Evolutionary conservation across 2,113 vertebrate species (phyloP), one percentile per base, ranked within the genome.

Genomic region (Hypanus sabinus): DNA sequence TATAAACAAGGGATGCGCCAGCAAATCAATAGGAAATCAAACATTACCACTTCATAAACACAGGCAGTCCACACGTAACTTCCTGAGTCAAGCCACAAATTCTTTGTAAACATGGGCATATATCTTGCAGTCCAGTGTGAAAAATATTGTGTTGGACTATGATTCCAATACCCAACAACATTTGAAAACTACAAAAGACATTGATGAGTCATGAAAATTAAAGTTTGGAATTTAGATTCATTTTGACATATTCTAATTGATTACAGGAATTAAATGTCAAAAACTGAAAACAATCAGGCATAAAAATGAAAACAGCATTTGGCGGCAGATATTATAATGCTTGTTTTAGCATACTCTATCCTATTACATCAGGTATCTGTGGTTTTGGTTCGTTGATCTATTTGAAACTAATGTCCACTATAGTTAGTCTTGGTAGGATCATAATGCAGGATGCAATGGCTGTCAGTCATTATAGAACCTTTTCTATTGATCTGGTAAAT

Each of bases 1-100:
- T 71, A 93, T 93, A 46, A 93, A 93, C 91, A 73, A 38, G 91
- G 70, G 68, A 73, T 38, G 36, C 91, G 38, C 68, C 68, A 73
- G 70, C 33, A 93, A 65, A 93, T 38, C 24, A 68, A 73, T 30
- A 16, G 36, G 36, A 93, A 93, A 73, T 71, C 91, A 93, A 73
- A 73, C 68, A 55, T 36, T 73, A 65, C 22, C 36, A 71, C 22
- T 71, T 46, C 62, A 73, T 93, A 36, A 93, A 93, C 65, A 73
- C 33, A 20, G 36, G 70, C 65, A 71, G 65, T 22, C n/a, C 33
- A 70, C 36, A 11, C 24, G 7, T 70, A 30, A 81, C 33, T 90
- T 65, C 60, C 30, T 1, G 22, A 9, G 7, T 80, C 60, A 88
- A n/a, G 24, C 83, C 11, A n/a, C 83, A 88, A 88, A 62, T 16